Conservation (phyloP, 2,113 vertebrate species). For the Eupsittula cactorum region DNA sequence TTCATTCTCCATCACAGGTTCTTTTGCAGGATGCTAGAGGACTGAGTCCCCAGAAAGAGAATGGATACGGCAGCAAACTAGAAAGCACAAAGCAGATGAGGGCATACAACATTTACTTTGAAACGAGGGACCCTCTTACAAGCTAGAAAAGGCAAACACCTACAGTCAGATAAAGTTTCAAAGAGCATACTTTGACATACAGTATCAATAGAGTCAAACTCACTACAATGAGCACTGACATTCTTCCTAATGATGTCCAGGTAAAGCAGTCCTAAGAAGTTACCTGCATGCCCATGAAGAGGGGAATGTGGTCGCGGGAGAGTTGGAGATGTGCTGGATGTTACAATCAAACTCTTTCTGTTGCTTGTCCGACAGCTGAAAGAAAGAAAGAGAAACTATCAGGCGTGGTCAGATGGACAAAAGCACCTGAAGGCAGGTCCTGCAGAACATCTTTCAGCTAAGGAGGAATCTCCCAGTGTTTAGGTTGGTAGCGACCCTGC, state of each 20-base stretch:
- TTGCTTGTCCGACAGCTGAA: slow-evolving; percentile 95
- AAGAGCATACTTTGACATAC: background rate
- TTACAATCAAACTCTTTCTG: slow-evolving; percentile 97
- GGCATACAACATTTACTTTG: background rate
- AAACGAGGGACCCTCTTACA: background rate
- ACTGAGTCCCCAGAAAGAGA: background rate
- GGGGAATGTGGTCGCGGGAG: slow-evolving; percentile 94
- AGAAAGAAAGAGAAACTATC: background rate
- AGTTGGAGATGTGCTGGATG: slow-evolving; percentile 97
- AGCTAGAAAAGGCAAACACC: background rate
- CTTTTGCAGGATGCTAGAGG: background rate
- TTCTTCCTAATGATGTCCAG: background rate
- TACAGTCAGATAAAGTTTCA: background rate
- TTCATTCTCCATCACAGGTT: background rate
- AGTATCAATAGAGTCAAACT: background rate
- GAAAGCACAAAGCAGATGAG: background rate
- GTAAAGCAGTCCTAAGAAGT: background rate
- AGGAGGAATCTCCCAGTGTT: background rate
- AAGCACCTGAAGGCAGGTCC: background rate
- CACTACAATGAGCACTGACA: background rate
- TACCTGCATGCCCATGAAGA: slow-evolving; percentile 93
- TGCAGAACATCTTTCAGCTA: background rate
- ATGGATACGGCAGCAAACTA: background rate
- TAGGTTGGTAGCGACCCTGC: background rate
- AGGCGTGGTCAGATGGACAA: background rate